phyloP scores from a whole-genome alignment of 2,113 vertebrate genomes.

The Peromyscus californicus region DNA sequence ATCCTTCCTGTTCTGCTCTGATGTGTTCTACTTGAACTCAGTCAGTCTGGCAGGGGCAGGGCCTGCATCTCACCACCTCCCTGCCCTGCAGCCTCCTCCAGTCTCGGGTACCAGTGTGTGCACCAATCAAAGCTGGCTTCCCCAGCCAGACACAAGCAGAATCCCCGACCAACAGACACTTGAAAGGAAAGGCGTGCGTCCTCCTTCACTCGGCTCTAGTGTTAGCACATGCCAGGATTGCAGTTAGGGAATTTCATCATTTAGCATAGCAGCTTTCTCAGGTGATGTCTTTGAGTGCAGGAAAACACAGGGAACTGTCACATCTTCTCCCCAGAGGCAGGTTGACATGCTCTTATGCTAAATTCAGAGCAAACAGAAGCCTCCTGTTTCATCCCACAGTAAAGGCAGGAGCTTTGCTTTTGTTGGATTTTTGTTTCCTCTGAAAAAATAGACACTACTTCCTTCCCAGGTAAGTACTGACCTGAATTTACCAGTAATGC shows the following conservation, averaged over 20 bases:
- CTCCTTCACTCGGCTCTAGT: accelerated
- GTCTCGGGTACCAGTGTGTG: neutral
- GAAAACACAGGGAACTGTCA: neutral
- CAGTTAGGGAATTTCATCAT: neutral
- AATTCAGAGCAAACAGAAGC: neutral
- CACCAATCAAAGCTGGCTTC: neutral
- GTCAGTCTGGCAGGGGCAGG: neutral
- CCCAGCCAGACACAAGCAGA: neutral
- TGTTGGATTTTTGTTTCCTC: neutral
- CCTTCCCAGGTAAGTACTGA: neutral
- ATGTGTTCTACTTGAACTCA: neutral
- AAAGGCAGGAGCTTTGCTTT: neutral
- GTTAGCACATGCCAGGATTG: neutral
- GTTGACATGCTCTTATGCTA: neutral
- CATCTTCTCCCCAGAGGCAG: neutral
- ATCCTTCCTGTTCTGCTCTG: neutral
- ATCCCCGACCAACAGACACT: neutral
- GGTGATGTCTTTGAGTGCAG: neutral
- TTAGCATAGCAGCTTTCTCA: neutral
- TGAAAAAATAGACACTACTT: neutral
- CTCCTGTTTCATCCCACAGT: neutral
- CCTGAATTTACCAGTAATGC: neutral
- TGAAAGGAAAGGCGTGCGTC: neutral
- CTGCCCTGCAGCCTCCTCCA: neutral
- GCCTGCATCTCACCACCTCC: neutral